These are phyloP conservation scores for Osmerus eperlanus DNA, from an alignment of 2,113 vertebrate species.

Conservation along the genomic window DNA sequence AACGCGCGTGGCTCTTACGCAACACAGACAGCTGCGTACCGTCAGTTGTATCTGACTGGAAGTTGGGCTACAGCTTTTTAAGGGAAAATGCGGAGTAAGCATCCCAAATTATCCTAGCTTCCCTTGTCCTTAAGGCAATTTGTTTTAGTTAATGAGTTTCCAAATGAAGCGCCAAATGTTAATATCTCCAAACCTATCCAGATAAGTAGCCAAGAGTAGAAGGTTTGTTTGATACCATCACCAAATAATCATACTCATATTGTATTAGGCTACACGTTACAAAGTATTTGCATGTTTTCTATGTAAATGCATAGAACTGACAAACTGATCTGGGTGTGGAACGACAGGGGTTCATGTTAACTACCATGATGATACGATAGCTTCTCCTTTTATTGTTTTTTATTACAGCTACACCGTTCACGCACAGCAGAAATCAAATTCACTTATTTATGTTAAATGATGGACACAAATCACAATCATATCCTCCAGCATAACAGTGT, in stretches of 20 bases:
- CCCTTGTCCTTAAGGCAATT: neutral
- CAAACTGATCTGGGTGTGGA: no score
- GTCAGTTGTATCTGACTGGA: slow-evolving; percentile 5
- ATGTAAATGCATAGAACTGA: no score
- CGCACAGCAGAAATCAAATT: no score
- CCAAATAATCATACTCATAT: neutral
- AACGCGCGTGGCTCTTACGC: slow-evolving; percentile 17
- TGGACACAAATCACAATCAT: no score
- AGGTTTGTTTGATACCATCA: neutral
- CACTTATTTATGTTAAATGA: no score
- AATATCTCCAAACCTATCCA: neutral
- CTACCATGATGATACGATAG: no score
- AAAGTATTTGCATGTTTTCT: no score
- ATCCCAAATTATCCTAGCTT: neutral
- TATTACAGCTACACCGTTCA: no score
- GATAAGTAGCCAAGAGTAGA: neutral
- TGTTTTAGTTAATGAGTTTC: neutral
- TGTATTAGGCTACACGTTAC: no score
- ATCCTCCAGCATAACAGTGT: neutral
- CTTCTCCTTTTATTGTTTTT: no score
- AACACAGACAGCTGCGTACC: slow-evolving; percentile 11
- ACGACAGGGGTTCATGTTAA: no score
- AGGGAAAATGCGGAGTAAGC: slow-evolving; percentile 9
- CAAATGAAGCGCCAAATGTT: neutral
- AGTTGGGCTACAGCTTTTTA: slow-evolving; percentile 6